Percentiles rank a stretch among this genome's conserved stretches.
These are phyloP conservation scores for Bergia sp. DNA, from an alignment of 92 coral and sea anemone genomes.

Conservation along the genomic window DNA sequence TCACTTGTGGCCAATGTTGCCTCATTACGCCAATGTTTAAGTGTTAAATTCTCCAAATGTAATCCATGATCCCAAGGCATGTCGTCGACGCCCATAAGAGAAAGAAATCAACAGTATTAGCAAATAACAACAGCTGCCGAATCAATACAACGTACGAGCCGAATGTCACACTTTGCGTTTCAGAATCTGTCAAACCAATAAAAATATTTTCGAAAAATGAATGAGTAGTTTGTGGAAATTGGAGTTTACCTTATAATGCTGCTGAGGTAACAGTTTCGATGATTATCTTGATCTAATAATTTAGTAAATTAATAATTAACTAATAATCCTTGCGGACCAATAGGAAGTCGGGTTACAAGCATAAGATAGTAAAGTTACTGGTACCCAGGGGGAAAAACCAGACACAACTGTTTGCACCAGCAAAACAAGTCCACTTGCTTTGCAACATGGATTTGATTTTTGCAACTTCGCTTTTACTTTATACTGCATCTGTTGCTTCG, in stretches of 20 bases:
- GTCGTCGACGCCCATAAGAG: neutral
- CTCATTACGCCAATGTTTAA: too few relatives aligned
- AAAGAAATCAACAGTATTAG: neutral
- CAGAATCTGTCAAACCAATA: constrained; percentile 35
- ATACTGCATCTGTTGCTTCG: constrained; percentile 9
- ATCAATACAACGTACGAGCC: too few relatives aligned
- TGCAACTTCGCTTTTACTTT: constrained; percentile 14
- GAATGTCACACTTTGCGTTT: neutral
- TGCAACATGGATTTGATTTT: constrained; percentile 37
- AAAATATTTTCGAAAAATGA: constrained; percentile 21
- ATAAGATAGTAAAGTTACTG: constrained; percentile 1
- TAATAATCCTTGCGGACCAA: neutral
- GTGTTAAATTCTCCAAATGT: neutral
- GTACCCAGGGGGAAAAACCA: constrained; percentile 14
- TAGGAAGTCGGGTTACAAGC: neutral
- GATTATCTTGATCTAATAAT: constrained; percentile 39
- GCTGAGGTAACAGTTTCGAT: constrained; percentile 34
- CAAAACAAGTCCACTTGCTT: constrained; percentile 26
- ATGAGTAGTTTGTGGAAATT: constrained; percentile 36
- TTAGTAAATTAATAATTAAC: neutral
- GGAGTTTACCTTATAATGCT: constrained; percentile 36
- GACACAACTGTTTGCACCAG: constrained; percentile 32
- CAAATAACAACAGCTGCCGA: neutral
- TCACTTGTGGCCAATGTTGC: neutral
- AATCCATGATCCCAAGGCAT: neutral